Conservation (phyloP, 1,140 invertebrate genomes). For the Galendromus occidentalis region DNA sequence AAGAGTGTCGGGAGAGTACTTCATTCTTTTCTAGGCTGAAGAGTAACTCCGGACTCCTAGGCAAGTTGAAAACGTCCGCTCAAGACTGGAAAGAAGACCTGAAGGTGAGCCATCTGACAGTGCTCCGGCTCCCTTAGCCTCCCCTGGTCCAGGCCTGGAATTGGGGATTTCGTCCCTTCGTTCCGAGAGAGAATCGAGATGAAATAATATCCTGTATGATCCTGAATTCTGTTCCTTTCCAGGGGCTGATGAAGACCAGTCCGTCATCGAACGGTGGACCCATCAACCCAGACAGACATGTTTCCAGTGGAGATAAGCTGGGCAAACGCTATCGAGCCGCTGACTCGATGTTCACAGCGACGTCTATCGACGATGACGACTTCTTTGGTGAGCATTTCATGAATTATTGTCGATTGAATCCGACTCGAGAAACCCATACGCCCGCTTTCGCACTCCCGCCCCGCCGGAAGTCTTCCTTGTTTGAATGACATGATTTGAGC, state of each 20-base stretch:
- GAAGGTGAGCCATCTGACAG: neutral
- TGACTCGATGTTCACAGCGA: constrained; percentile 61
- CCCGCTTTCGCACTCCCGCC: too few relatives aligned
- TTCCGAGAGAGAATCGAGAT: too few relatives aligned
- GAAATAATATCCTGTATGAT: too few relatives aligned
- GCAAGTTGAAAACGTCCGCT: neutral
- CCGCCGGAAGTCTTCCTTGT: constrained; percentile 15
- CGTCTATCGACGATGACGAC: constrained; percentile 63
- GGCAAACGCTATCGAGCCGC: constrained; percentile 74
- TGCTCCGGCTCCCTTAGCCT: too few relatives aligned
- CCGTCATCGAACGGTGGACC: neutral
- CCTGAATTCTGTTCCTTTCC: neutral
- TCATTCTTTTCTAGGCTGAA: constrained; percentile 11
- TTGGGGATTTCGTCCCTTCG: too few relatives aligned
- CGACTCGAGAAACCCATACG: too few relatives aligned
- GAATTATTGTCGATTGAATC: too few relatives aligned
- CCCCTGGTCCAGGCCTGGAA: too few relatives aligned
- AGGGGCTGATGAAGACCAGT: neutral
- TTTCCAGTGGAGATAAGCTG: constrained; percentile 51
- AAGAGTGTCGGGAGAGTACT: constrained; percentile 4
- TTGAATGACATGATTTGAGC: neutral
- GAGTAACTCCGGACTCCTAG: neutral
- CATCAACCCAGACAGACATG: constrained; percentile 38
- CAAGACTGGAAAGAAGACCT: neutral
- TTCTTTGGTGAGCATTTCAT: constrained; percentile 35